Base-by-base conservation (phyloP, 2,797 vertebrate species). In the Falco naumanni region DNA sequence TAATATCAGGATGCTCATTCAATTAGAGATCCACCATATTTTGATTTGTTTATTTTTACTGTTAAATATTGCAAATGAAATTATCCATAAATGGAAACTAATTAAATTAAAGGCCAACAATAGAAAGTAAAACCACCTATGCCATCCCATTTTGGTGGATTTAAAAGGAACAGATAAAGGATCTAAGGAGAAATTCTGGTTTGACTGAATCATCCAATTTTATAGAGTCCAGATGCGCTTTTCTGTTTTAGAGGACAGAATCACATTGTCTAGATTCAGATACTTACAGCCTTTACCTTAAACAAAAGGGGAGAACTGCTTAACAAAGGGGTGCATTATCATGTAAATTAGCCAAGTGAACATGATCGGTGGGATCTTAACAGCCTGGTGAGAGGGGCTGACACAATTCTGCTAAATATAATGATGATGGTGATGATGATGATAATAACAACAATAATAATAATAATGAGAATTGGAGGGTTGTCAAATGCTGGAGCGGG, bases 241-340 rank as follows among this genome's bases (percentile, higher is more conserved):
- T 53, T 45, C 5, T 7, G 1, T 51, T 87, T 84, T 64, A 43
- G 10, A 53, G 68, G 28, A 51, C 11, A 59, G 5, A n/a, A 1
- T 72, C 14, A 39, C 4, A 21, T 57, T 82, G 20, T 69, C 16
- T 53, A 21, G 11, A n/a, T 41, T 61, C 29, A 54, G 34, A 33
- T 22, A 34, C 8, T 50, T 70, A 14, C 0, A n/a, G 0, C 2
- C 1, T 82, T 63, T 65, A 24, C 7, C 5, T 47, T 54, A 29
- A 47, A 76, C 16, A 3, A 54, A 6, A 60, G 4, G 8, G 14
- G 37, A 89, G 20, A 65, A 25, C 10, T 90, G 57, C 41, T 72
- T 78, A 51, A 51, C 5, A 72, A 83, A 57, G 2, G 69, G 4
- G 4, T 4, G n/a, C 6, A 1, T 61, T 61, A 33, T 1, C 3